These are phyloP conservation scores for Serrognathus titanus DNA, from an alignment of 2,888 invertebrate species.

Conservation along the genomic window DNA sequence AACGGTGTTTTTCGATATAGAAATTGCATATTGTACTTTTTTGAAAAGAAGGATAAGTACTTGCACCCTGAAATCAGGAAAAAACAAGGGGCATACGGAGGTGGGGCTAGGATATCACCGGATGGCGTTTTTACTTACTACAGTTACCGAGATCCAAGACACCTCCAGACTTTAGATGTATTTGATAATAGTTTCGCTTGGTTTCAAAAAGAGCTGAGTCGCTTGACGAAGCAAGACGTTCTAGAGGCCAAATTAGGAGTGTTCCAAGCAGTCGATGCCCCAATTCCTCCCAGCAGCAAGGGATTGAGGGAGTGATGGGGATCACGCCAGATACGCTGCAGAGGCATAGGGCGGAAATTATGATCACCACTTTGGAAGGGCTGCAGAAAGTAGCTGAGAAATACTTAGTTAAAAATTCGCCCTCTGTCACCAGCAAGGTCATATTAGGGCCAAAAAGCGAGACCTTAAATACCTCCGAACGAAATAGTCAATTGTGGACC, in stretches of 20 bases:
- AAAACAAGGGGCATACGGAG: conserved; percentile 92
- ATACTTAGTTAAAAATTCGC: conserved; percentile 57
- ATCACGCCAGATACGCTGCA: conserved; percentile 77
- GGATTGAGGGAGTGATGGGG: conserved; percentile 71
- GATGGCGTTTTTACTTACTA: conserved; percentile 82
- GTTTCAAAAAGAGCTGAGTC: conserved; percentile 62
- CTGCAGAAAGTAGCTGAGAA: conserved; percentile 67
- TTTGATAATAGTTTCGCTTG: conserved; percentile 76
- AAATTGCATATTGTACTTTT: too few species aligned
- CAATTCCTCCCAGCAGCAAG: conserved; percentile 76
- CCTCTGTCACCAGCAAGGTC: conserved; percentile 57
- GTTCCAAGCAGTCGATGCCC: conserved; percentile 83
- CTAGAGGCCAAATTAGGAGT: conserved; percentile 88
- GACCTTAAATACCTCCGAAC: conserved; percentile 43
- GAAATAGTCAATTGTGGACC: conserved; percentile 52
- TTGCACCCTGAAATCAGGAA: conserved; percentile 82
- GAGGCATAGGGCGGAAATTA: conserved; percentile 69
- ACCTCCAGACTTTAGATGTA: conserved; percentile 71
- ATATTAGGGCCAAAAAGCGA: conserved; percentile 67
- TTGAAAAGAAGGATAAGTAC: too few species aligned
- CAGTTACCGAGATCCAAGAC: conserved; percentile 90
- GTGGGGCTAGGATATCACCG: conserved; percentile 69
- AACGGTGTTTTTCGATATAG: too few species aligned
- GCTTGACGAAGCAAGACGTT: conserved; percentile 62
- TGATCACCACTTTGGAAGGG: conserved; percentile 68